Percentiles rank a stretch among this genome's conserved stretches.
Evolutionary conservation across 2,888 invertebrate genomes (phyloP).

Genomic region (Xanthia togata): DNA sequence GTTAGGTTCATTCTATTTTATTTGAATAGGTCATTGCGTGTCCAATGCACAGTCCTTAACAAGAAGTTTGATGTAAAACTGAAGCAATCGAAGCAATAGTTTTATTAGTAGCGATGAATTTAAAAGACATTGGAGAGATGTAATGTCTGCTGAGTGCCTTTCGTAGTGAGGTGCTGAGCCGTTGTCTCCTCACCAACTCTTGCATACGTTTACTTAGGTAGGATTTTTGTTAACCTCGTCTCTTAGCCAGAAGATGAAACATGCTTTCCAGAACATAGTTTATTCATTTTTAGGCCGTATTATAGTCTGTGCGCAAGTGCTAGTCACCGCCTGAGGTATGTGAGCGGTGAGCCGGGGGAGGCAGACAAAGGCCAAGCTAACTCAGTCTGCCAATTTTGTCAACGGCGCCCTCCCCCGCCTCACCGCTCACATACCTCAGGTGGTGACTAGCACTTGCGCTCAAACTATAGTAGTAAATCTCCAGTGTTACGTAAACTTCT

Average conservation of each 20-base stretch:
- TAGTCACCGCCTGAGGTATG: too few relatives aligned
- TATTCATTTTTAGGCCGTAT: slow-evolving; percentile 10
- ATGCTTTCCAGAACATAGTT: slow-evolving; percentile 20
- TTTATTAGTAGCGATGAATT: slow-evolving; percentile 46
- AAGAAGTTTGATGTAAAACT: slow-evolving; percentile 62
- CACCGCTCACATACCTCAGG: too few relatives aligned
- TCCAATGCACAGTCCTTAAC: slow-evolving; percentile 58
- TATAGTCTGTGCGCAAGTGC: too few relatives aligned
- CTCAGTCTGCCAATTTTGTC: too few relatives aligned
- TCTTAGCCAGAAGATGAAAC: slow-evolving; percentile 1
- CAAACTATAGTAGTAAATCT: slow-evolving; percentile 22
- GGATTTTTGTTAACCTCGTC: slow-evolving; percentile 20
- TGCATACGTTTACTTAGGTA: slow-evolving; percentile 35
- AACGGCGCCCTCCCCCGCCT: too few relatives aligned
- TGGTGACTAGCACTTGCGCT: too few relatives aligned
- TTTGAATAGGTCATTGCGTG: slow-evolving; percentile 54
- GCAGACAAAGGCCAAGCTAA: too few relatives aligned
- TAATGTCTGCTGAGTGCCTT: slow-evolving; percentile 65
- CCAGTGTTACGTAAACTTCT: slow-evolving; percentile 61
- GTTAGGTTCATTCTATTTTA: slow-evolving; percentile 54
- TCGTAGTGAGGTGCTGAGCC: slow-evolving; percentile 60
- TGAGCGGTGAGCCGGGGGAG: too few relatives aligned
- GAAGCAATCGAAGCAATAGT: slow-evolving; percentile 51
- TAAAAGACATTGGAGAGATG: slow-evolving; percentile 47
- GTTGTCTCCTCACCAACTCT: slow-evolving; percentile 42